Evolutionary conservation across 2,888 invertebrate genomes (phyloP).

Genomic region (Gasteruption jaculator): DNA sequence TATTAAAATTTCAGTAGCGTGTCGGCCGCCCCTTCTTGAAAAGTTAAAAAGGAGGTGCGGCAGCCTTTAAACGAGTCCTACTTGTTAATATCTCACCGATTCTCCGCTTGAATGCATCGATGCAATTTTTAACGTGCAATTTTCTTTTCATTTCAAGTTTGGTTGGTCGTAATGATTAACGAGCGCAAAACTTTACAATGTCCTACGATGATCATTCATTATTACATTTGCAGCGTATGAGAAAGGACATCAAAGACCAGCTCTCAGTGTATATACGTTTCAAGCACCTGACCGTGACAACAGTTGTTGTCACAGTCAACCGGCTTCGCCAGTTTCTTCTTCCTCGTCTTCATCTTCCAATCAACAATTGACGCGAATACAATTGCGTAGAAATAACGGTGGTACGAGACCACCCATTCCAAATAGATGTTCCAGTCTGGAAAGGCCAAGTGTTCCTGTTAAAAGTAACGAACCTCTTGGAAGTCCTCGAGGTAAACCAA

Average conservation of each 20-base stretch:
- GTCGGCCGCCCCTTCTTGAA: no score
- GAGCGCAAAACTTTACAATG: neutral
- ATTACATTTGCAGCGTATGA: conserved; percentile 66
- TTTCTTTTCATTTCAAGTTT: no score
- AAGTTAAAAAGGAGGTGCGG: no score
- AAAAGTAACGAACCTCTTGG: conserved; percentile 42
- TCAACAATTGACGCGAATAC: conserved; percentile 39
- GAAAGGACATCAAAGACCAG: conserved; percentile 77
- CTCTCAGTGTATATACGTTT: conserved; percentile 83
- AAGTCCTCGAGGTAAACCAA: conserved; percentile 43
- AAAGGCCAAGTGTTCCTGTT: conserved; percentile 67
- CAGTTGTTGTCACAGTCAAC: conserved; percentile 50
- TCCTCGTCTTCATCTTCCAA: conserved; percentile 40
- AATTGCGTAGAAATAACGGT: conserved; percentile 43
- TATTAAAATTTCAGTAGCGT: no score
- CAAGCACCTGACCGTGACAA: conserved; percentile 64
- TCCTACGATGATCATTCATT: no score
- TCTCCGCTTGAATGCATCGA: no score
- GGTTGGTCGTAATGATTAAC: no score
- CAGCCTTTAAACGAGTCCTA: no score
- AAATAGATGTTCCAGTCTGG: conserved; percentile 72
- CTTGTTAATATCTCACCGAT: no score
- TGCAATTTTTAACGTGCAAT: no score
- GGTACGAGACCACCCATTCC: conserved; percentile 46
- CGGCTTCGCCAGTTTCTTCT: conserved; percentile 51